Conservation (phyloP, 2,797 vertebrate genomes). For the Australoheros facetus region DNA sequence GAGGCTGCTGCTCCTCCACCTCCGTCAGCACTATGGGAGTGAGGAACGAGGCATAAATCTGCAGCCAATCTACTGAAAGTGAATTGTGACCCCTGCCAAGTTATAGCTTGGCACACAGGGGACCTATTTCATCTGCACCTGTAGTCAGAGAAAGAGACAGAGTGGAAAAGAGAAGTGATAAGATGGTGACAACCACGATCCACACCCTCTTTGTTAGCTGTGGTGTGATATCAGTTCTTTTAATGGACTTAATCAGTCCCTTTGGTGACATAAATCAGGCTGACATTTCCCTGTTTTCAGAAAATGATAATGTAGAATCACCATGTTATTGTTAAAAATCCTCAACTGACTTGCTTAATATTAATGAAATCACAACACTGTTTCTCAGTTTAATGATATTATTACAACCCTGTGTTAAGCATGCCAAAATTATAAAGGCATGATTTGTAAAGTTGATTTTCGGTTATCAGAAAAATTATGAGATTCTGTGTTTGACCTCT, state of each 20-base stretch:
- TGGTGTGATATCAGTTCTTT: neutral
- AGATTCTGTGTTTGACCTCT: neutral
- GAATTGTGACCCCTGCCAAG: slow-evolving; percentile 72
- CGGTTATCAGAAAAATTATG: neutral
- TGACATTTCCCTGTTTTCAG: slow-evolving; percentile 24
- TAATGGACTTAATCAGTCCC: slow-evolving; percentile 7
- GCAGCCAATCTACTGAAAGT: slow-evolving; percentile 70
- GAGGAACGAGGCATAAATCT: slow-evolving; percentile 72
- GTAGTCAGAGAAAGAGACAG: slow-evolving; percentile 3
- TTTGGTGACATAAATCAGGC: neutral
- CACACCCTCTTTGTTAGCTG: neutral
- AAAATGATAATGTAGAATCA: neutral
- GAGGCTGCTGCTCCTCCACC: slow-evolving; percentile 48
- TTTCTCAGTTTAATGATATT: neutral
- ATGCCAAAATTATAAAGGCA: neutral
- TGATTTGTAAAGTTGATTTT: neutral
- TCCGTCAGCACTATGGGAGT: slow-evolving; percentile 67
- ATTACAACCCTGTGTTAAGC: neutral
- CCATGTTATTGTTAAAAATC: neutral
- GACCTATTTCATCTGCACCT: slow-evolving; percentile 40
- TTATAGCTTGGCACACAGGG: slow-evolving; percentile 40
- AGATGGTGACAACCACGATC: neutral
- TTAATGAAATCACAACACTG: too few species aligned
- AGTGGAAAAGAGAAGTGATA: neutral
- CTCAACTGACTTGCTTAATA: neutral